A percentile compares a stretch with the other conserved stretches of the same genome.
phyloP scores from a whole-genome alignment of 2,888 invertebrate species.

The Prosapia bicincta region DNA sequence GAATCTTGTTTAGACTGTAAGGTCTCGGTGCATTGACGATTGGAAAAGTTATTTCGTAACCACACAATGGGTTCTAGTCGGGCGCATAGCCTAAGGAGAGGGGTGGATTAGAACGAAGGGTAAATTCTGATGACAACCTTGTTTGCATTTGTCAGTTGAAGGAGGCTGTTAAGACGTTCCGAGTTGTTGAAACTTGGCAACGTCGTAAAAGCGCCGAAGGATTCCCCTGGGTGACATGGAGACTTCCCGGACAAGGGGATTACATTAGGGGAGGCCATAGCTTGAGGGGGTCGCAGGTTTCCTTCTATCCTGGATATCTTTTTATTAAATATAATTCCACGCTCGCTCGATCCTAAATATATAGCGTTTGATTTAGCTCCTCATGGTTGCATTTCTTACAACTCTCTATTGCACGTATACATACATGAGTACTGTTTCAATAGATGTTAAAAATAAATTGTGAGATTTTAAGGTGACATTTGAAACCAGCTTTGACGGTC shows the following conservation, averaged over 20 bases:
- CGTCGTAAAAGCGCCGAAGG: not conserved
- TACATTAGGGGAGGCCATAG: not conserved
- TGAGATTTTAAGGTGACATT: too few species aligned
- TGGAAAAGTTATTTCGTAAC: not conserved
- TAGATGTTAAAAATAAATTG: too few species aligned
- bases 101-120: not conserved
- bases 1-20: not conserved
- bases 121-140: not conserved
- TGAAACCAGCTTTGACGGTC: too few species aligned
- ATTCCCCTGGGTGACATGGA: not conserved
- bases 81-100: not conserved
- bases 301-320: not conserved
- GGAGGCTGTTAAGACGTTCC: not conserved
- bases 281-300: not conserved
- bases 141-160: not conserved
- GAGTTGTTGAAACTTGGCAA: slow-evolving; percentile 2
- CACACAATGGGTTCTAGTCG: not conserved
- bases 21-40: not conserved
- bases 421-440: too few species aligned
- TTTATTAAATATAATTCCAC: not conserved
- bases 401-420: too few species aligned
- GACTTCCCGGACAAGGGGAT: not conserved
- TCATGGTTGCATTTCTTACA: too few species aligned
- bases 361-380: too few species aligned
- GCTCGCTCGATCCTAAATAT: not conserved